Conservation (phyloP, 2,888 invertebrate genomes). For the Synergus umbraculus region DNA sequence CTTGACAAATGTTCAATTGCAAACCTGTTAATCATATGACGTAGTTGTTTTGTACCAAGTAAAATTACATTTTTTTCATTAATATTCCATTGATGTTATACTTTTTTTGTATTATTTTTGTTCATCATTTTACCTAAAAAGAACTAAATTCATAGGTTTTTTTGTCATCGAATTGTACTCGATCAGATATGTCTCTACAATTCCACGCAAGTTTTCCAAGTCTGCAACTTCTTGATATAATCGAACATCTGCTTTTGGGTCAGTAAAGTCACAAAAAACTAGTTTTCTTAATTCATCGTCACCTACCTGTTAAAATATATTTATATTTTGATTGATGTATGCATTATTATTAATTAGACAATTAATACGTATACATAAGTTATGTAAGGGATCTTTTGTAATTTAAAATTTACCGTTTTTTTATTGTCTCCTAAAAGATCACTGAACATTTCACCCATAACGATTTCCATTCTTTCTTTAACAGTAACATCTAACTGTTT, state of each 20-base stretch:
- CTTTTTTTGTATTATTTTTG: background rate
- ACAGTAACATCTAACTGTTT: conserved; percentile 83
- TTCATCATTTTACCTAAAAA: conserved; percentile 82
- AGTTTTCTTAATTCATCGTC: conserved; percentile 91
- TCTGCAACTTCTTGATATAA: conserved; percentile 93
- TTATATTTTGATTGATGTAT: background rate
- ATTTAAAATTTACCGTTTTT: conserved; percentile 49
- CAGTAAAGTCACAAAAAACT: conserved; percentile 96
- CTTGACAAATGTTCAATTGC: conserved; percentile 96
- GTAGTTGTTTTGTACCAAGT: background rate
- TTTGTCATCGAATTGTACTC: conserved; percentile 97
- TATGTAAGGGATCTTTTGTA: no score
- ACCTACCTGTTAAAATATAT: conserved; percentile 80
- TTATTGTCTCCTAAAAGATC: conserved; percentile 80
- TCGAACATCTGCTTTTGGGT: conserved; percentile 93
- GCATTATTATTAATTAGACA: no score
- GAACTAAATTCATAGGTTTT: conserved; percentile 96
- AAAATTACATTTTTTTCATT: background rate
- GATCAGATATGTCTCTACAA: conserved; percentile 92
- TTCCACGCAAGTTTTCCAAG: conserved; percentile 87
- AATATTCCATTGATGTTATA: background rate
- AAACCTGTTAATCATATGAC: conserved; percentile 81
- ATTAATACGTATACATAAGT: no score
- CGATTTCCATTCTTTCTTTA: conserved; percentile 80
- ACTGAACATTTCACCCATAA: conserved; percentile 85